phyloP scores from a whole-genome alignment of 2,888 invertebrate species.

The Rhagophthalmus giganteus region DNA sequence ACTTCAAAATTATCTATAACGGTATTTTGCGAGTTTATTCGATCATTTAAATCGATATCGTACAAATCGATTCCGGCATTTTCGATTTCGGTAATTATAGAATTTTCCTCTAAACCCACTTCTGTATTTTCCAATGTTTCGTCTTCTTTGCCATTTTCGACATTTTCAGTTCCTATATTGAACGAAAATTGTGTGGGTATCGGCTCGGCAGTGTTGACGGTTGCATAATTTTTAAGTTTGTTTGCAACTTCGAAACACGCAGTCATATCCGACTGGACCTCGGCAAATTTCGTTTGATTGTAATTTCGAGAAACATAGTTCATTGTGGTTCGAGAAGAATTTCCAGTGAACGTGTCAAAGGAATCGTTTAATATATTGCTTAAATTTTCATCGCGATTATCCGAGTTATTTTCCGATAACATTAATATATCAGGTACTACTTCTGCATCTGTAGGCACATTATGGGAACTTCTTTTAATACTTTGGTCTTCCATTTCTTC shows the following conservation, averaged over 20 bases:
- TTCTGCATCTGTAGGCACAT: not conserved
- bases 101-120: slow-evolving; percentile 51
- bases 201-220: slow-evolving; percentile 54
- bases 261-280: slow-evolving; percentile 45
- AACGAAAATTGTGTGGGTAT: slow-evolving; percentile 51
- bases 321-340: slow-evolving; percentile 4
- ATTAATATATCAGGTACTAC: slow-evolving; percentile 25
- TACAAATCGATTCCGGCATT: slow-evolving; percentile 51
- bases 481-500: not conserved
- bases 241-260: slow-evolving; percentile 49
- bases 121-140: slow-evolving; percentile 50
- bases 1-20: slow-evolving; percentile 39
- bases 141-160: slow-evolving; percentile 50
- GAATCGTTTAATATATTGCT: slow-evolving; percentile 23
- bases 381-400: too few relatives aligned
- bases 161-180: slow-evolving; percentile 53
- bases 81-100: slow-evolving; percentile 54
- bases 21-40: slow-evolving; percentile 20
- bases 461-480: slow-evolving; percentile 1
- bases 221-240: slow-evolving; percentile 53
- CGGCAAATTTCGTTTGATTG: slow-evolving; percentile 44
- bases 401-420: slow-evolving; percentile 3
- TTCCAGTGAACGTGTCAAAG: slow-evolving; percentile 18
- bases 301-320: slow-evolving; percentile 19
- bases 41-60: slow-evolving; percentile 41